Evolutionary conservation across 2,113 vertebrate species (phyloP).

Genomic region (Melierax canorus): DNA sequence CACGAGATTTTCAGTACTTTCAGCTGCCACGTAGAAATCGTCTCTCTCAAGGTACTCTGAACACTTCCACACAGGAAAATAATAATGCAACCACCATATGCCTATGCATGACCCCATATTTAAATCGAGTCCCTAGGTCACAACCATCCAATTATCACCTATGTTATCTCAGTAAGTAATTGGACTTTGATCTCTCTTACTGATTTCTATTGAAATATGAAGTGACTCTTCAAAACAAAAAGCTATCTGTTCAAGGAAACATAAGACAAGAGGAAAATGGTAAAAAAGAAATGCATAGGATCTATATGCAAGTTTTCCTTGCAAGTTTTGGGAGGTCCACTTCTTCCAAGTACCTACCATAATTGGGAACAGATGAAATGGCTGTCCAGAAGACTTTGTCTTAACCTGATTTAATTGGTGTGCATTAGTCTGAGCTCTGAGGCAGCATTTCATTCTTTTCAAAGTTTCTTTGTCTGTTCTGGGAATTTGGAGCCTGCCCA

Average conservation of each 20-base stretch:
- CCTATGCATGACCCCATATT: background rate
- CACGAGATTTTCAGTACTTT: background rate
- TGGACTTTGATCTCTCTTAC: background rate
- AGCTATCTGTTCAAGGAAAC: background rate
- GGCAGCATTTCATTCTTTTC: background rate
- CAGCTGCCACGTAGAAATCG: background rate
- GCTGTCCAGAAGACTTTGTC: background rate
- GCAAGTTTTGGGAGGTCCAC: background rate
- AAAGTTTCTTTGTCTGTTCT: constrained; percentile 4
- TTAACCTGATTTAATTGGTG: background rate
- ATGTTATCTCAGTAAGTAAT: background rate
- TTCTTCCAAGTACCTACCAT: background rate
- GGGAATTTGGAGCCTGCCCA: background rate
- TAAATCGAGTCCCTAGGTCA: background rate
- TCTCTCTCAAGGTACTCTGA: background rate
- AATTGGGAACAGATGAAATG: background rate
- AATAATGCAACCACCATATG: background rate
- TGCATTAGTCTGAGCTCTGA: background rate
- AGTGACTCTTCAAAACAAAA: background rate
- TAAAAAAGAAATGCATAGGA: background rate
- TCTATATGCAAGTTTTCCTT: background rate
- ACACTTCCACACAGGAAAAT: background rate
- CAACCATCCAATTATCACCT: background rate
- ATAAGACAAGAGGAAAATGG: background rate
- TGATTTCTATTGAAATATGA: background rate